phyloP scores from a whole-genome alignment of 2,113 vertebrate genomes.

The Etheostoma spectabile region DNA sequence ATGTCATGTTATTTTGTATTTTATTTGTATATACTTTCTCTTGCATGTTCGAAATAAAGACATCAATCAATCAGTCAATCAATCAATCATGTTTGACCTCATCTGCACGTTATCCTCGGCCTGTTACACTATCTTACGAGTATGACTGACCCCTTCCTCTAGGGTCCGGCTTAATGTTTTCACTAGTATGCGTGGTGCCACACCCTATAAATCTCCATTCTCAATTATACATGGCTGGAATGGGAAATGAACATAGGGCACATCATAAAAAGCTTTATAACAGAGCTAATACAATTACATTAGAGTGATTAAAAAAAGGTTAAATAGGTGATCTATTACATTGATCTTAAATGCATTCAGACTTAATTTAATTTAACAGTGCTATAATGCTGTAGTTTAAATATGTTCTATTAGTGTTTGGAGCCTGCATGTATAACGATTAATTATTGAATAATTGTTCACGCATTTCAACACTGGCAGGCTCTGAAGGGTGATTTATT shows the following conservation, averaged over 20 bases:
- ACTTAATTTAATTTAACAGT: conserved; percentile 90
- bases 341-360: conserved; percentile 85
- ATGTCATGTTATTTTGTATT: too few species aligned
- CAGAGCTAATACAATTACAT: conserved; percentile 79
- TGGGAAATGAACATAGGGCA: conserved; percentile 62
- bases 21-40: too few species aligned
- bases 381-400: conserved; percentile 85
- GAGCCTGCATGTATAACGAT: conserved; percentile 90
- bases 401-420: conserved; percentile 89
- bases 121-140: neutral
- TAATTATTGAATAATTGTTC: conserved; percentile 96
- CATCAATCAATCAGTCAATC: too few species aligned
- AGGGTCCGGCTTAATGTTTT: conserved; percentile 27
- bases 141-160: conserved; percentile 6
- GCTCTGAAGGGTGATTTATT: conserved; percentile 90
- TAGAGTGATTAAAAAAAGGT: conserved; percentile 82
- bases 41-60: too few species aligned
- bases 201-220: conserved; percentile 55
- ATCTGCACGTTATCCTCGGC: conserved; percentile 31
- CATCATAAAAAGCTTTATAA: conserved; percentile 77
- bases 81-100: conserved; percentile 40
- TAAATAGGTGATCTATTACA: conserved; percentile 87
- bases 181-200: conserved; percentile 39
- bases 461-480: conserved; percentile 87
- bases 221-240: conserved; percentile 64